Evolutionary conservation across 2,797 vertebrate species (phyloP), one percentile per base, ranked within the genome.

Genomic region (Rhincodon typus): DNA sequence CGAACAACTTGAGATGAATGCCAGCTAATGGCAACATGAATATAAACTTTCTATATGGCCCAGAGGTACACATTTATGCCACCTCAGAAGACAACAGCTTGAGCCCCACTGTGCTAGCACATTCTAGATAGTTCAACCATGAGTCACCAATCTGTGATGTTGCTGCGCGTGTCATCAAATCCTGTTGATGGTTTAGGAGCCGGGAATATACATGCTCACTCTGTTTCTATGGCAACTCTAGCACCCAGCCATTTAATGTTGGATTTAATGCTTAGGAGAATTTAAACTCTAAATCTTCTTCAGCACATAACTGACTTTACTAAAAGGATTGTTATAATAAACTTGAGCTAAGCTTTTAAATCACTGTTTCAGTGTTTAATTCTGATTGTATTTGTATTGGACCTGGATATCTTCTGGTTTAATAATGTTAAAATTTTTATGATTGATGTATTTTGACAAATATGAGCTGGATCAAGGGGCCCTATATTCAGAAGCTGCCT

Each of bases 311-410:
- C 90, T 69, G 62, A n/a, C 87, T 62, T 90, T n/a, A n/a, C 53
- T 34, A 57, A 90, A 90, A 90, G 53, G 87, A 62, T 57, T 87
- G 46, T 87, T 87, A 86, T 90, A 90, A 90, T 90, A 90, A 90
- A 30, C 30, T 62, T 30, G 42, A 87, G 13, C 50, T 57, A 90
- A 57, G 50, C 87, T 57, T 10, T 62, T 90, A 90, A 90, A 90
- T 57, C 87, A 90, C 53, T 17, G 50, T 57, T 90, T 90, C 87
- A 34, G 87, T 90, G 13, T 15, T 57, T 90, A 90, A 90, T 90
- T 87, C 25, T 53, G 46, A 50, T 87, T 87, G 46, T 87, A 50
- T 27, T 90, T 90, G 87, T 90, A 53, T 57, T 90, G 87, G 27
- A 53, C 8, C 86, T 87, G 6, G 23, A 87, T 8, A 57, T 87